These are phyloP conservation scores for Esox masquinongy DNA, from an alignment of 2,797 vertebrate species.

Conservation along the genomic window DNA sequence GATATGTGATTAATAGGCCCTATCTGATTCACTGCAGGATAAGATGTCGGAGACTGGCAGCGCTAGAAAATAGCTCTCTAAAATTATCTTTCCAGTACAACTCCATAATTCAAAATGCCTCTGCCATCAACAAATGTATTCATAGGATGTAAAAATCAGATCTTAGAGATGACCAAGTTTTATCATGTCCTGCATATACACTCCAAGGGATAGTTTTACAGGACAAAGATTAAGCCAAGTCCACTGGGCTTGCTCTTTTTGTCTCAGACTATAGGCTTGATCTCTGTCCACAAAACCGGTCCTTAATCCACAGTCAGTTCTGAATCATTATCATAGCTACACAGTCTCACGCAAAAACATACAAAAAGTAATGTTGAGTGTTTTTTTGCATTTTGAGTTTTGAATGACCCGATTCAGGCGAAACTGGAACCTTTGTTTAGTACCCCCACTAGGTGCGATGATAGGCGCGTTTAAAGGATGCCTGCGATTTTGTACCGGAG, in stretches of 20 bases:
- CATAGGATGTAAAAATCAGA: conserved; percentile 59
- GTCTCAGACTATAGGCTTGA: too few relatives aligned
- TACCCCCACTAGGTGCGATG: too few relatives aligned
- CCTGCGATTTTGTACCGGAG: too few relatives aligned
- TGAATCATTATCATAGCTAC: background rate
- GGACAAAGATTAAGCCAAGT: too few relatives aligned
- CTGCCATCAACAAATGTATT: conserved; percentile 61
- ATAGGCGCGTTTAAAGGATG: too few relatives aligned
- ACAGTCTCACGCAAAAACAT: too few relatives aligned
- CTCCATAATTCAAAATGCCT: conserved; percentile 36
- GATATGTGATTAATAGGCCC: conserved; percentile 16
- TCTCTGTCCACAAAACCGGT: background rate
- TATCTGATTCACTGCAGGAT: conserved; percentile 33
- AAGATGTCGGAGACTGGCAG: conserved; percentile 34
- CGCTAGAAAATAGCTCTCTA: conserved; percentile 59
- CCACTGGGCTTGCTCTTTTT: background rate
- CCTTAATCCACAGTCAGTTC: background rate
- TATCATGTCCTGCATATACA: conserved; percentile 33
- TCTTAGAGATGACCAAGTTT: conserved; percentile 34
- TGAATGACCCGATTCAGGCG: too few relatives aligned
- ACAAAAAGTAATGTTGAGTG: too few relatives aligned
- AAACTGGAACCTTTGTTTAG: too few relatives aligned
- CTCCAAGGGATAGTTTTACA: too few relatives aligned
- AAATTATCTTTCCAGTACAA: conserved; percentile 52
- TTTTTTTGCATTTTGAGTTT: too few relatives aligned